phyloP scores from a whole-genome alignment of 2,888 invertebrate species.

The Dysmachus trigonus region DNA sequence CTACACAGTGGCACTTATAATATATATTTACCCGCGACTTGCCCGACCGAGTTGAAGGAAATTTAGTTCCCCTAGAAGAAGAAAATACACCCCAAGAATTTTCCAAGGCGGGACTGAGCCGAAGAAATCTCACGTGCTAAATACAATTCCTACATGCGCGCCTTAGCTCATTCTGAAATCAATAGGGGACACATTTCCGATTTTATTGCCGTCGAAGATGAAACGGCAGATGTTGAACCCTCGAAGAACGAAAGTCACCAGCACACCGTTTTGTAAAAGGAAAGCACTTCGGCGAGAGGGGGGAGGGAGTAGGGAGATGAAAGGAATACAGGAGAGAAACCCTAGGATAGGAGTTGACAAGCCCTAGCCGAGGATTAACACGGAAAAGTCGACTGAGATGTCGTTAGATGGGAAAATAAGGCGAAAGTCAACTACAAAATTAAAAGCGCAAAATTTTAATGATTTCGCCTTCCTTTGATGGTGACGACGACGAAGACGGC shows the following conservation, averaged over 20 bases:
- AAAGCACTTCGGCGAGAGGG: background rate
- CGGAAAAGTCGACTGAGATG: background rate
- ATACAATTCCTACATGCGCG: slow-evolving; percentile 27
- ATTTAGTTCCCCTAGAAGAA: background rate
- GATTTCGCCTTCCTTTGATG: background rate
- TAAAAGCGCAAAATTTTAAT: background rate
- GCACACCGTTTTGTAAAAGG: background rate
- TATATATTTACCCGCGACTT: no score
- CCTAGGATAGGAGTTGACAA: background rate
- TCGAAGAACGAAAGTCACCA: background rate
- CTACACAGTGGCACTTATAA: background rate
- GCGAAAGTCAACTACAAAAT: background rate
- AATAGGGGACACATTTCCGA: slow-evolving; percentile 33
- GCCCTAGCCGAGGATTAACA: background rate
- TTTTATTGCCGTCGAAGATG: slow-evolving; percentile 29
- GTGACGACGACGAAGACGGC: background rate
- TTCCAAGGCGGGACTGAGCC: background rate
- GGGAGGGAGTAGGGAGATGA: background rate
- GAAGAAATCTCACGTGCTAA: slow-evolving; percentile 21
- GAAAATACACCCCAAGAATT: background rate
- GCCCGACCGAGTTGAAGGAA: background rate
- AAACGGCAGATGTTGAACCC: slow-evolving; percentile 27
- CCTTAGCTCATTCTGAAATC: slow-evolving; percentile 7
- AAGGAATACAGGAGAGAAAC: background rate
- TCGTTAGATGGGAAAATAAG: background rate